phyloP scores from a whole-genome alignment of 2,113 vertebrate genomes.

The Psilopogon haemacephalus region DNA sequence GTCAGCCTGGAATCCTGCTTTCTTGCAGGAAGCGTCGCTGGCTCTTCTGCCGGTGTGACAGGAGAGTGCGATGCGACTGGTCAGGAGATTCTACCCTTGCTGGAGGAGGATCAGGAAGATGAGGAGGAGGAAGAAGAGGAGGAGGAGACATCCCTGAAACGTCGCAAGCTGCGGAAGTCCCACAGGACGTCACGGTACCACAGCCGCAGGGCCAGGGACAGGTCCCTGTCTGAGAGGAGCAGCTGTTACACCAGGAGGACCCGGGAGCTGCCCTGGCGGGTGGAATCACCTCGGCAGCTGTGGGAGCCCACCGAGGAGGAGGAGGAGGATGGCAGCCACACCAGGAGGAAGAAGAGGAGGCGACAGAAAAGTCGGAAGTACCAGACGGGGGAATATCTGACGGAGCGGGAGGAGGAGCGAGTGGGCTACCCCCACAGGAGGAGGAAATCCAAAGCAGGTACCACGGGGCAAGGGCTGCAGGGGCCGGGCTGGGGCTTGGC shows the following conservation, averaged over 20 bases:
- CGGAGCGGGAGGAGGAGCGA: slow-evolving; percentile 82
- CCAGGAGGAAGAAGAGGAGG: slow-evolving; percentile 86
- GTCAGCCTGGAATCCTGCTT: background rate
- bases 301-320: slow-evolving; percentile 76
- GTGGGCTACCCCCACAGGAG: slow-evolving; percentile 67
- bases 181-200: slow-evolving; percentile 71
- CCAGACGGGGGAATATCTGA: slow-evolving; percentile 92
- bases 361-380: slow-evolving; percentile 92
- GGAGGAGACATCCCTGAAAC: slow-evolving; percentile 67
- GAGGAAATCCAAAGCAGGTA: slow-evolving; percentile 78
- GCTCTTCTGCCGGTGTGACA: slow-evolving; percentile 63
- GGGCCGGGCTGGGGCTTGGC: background rate
- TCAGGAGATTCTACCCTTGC: slow-evolving; percentile 67
- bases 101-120: slow-evolving; percentile 67
- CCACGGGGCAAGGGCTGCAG: background rate
- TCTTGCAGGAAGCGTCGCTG: slow-evolving; percentile 71
- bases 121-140: slow-evolving; percentile 66
- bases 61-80: slow-evolving; percentile 67
- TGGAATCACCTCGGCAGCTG: slow-evolving; percentile 71
- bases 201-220: slow-evolving; percentile 70
- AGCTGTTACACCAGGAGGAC: slow-evolving; percentile 73
- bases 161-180: slow-evolving; percentile 74
- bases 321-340: slow-evolving; percentile 73
- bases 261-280: slow-evolving; percentile 76
- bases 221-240: slow-evolving; percentile 67